These are phyloP conservation scores for Mustela nigripes DNA, from an alignment of 2,113 vertebrate genomes.

Conservation along the genomic window DNA sequence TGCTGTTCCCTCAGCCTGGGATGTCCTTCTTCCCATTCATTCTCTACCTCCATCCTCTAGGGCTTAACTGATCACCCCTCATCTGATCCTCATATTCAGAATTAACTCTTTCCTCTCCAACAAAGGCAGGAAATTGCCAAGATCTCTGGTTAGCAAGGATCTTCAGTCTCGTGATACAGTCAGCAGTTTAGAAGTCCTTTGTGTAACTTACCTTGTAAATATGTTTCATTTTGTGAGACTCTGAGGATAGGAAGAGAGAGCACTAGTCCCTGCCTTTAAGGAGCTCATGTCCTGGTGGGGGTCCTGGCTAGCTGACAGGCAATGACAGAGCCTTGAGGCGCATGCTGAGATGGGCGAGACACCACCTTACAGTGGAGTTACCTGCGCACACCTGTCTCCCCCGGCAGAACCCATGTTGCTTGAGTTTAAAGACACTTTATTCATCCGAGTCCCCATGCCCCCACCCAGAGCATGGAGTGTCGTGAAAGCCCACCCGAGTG, in stretches of 20 bases:
- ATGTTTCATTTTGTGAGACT: neutral
- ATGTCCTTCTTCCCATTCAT: neutral
- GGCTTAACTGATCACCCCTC: neutral
- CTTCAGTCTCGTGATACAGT: neutral
- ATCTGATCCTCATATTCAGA: neutral
- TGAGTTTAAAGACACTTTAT: neutral
- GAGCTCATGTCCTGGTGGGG: neutral
- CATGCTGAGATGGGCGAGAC: neutral
- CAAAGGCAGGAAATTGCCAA: neutral
- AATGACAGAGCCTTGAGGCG: neutral
- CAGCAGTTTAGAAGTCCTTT: neutral
- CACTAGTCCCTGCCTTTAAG: neutral
- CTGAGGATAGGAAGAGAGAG: neutral
- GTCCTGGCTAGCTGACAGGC: accelerated
- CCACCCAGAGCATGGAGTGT: neutral
- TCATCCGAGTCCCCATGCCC: neutral
- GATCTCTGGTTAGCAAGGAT: neutral
- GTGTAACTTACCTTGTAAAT: neutral
- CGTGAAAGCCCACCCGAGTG: neutral
- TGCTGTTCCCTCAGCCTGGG: neutral
- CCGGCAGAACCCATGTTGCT: neutral
- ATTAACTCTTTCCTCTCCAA: neutral
- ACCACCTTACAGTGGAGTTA: neutral
- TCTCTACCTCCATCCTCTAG: neutral
- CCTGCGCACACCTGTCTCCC: neutral